Percentiles rank a stretch among this genome's conserved stretches.
phyloP scores from a whole-genome alignment of 2,888 invertebrate genomes.

The Heteropelma amictum region DNA sequence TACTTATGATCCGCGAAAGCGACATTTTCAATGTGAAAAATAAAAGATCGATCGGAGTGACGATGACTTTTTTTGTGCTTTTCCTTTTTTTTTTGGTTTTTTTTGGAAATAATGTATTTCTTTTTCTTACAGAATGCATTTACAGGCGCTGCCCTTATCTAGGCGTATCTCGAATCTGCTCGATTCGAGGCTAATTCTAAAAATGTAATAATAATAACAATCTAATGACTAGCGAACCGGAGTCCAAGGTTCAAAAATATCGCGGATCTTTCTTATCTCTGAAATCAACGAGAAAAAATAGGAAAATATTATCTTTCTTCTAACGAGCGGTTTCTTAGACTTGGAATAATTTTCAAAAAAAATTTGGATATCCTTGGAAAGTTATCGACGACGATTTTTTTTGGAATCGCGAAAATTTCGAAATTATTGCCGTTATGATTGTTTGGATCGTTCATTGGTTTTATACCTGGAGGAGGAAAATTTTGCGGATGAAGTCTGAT shows the following conservation, averaged over 20 bases:
- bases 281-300: conserved; percentile 42
- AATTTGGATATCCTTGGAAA: neutral
- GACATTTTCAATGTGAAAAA: conserved; percentile 15
- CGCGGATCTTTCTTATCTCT: conserved; percentile 64
- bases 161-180: conserved; percentile 3
- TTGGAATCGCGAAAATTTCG: too few species aligned
- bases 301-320: too few species aligned
- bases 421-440: too few species aligned
- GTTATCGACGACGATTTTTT: too few species aligned
- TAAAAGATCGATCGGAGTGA: too few species aligned
- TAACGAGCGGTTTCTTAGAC: too few species aligned
- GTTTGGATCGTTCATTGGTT: neutral
- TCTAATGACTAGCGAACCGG: conserved; percentile 67
- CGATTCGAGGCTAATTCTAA: conserved; percentile 42
- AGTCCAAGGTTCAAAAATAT: conserved; percentile 63
- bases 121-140: conserved; percentile 39
- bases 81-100: conserved; percentile 15
- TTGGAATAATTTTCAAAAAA: neutral
- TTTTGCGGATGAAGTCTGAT: conserved; percentile 71
- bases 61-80: too few species aligned
- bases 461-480: conserved; percentile 70
- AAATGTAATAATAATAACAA: conserved; percentile 50
- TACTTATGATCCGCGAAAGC: neutral
- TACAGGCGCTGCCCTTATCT: conserved; percentile 46
- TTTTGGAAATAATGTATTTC: conserved; percentile 35